Base-by-base conservation (phyloP, 2,797 vertebrate species). In the Chelidonichthys spinosus region DNA sequence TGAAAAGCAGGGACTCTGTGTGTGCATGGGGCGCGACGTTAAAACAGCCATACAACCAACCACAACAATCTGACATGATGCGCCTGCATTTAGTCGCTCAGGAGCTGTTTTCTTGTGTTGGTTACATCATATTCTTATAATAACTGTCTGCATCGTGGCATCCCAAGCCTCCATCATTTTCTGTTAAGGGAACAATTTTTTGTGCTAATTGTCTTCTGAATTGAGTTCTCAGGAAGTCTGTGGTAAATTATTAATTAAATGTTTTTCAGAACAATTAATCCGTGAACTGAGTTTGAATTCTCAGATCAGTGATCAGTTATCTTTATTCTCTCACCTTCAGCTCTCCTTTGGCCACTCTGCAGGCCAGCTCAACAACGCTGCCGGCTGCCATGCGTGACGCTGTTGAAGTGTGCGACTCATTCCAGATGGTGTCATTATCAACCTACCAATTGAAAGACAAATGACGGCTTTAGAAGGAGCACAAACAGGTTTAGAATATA, bases 361-460 rank as follows among this genome's bases (percentile, higher is more conserved):
- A 96, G 55, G 97, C 95, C 69, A 99, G 92, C 85, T 99, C 98
- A 0, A 97, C 97, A 7, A 99, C 97, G 0, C 97, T 98, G 84
- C 97, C 98, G 0, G 96, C 96, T 0, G 98, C 98, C 96, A 96
- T 97, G 52, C 97, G 97, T 0, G 98, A 96, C 0, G 97, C 97
- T 0, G 97, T 98, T 53, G 97, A 98, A 4, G 98, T 98, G 86
- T 99, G 97, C 14, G 96, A 94, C 91, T 99, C 98, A 0, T 99
- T 99, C 98, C 98, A 99, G 91, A 97, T 97, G 90, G 98, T 99
- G 87, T 99, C 97, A 0, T 97, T 98, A 77, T 99, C 98, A 83
- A 99, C 98, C 96, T 97, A 90, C 25, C 44, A 40, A 77, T 47
- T 13, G 74, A 73, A 56, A 60, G 62, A 87, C 46, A 74, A 62